These are phyloP conservation scores for Notiomystis cincta DNA, from an alignment of 2,113 vertebrate species.

Conservation along the genomic window DNA sequence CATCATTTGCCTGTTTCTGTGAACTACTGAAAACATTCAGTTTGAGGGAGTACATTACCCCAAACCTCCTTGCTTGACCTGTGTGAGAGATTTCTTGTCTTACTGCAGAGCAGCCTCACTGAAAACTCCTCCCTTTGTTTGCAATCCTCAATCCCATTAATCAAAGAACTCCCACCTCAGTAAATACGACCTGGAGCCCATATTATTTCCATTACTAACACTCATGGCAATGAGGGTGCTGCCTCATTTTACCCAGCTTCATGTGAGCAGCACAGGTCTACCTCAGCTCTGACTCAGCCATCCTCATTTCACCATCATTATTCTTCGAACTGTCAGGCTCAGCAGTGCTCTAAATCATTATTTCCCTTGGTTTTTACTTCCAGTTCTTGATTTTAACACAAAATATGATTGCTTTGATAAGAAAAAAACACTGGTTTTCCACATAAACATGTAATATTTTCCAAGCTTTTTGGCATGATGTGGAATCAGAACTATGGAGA, in stretches of 20 bases:
- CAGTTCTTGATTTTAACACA: neutral
- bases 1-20: neutral
- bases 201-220: neutral
- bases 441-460: neutral
- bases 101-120: neutral
- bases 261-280: rapidly evolving
- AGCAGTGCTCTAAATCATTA: neutral
- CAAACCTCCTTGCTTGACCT: neutral
- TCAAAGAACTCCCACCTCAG: neutral
- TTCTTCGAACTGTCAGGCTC: neutral
- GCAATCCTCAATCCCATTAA: neutral
- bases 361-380: neutral
- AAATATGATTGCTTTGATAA: neutral
- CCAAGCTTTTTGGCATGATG: neutral
- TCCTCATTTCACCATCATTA: neutral
- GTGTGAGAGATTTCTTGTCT: neutral
- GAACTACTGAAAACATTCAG: neutral
- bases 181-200: neutral
- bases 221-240: neutral
- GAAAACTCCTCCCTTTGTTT: neutral
- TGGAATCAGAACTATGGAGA: neutral
- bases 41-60: neutral
- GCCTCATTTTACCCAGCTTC: neutral
- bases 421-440: neutral
- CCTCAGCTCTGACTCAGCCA: neutral